These are phyloP conservation scores for Dolichotis patagonum DNA, from an alignment of 2,113 vertebrate species.

Conservation along the genomic window DNA sequence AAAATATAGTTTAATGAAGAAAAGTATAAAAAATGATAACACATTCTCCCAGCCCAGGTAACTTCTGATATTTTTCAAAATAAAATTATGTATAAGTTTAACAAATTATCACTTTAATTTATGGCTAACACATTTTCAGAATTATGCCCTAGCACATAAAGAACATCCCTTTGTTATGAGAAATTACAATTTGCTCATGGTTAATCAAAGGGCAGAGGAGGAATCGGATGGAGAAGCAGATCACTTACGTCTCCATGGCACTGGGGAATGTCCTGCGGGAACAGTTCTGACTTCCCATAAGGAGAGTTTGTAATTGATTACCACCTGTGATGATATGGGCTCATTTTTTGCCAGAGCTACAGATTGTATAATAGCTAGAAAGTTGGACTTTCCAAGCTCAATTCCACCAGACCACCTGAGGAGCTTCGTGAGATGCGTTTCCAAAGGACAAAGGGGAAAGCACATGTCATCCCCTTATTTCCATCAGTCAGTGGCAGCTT, in stretches of 20 bases:
- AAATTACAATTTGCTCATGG: not conserved
- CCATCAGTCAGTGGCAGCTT: not conserved
- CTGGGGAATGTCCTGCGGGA: not conserved
- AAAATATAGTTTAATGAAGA: conserved; percentile 1
- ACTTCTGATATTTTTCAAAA: conserved; percentile 6
- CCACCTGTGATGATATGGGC: not conserved
- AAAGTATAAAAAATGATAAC: conserved; percentile 7
- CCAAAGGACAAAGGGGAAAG: not conserved
- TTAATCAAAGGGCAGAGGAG: not conserved
- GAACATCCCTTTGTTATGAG: not conserved
- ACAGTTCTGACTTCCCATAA: not conserved
- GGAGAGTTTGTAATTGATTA: not conserved
- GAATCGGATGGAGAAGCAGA: not conserved
- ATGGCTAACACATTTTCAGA: not conserved
- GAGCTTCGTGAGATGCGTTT: not conserved
- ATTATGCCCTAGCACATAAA: not conserved
- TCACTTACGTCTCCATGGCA: accelerated
- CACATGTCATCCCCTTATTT: not conserved
- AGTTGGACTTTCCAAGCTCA: not conserved
- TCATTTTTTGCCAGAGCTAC: not conserved
- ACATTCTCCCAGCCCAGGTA: not conserved
- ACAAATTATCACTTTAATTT: not conserved
- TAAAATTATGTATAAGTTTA: not conserved
- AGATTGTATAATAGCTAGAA: not conserved
- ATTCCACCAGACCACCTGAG: not conserved